Percentiles rank a stretch among this genome's conserved stretches.
These are phyloP conservation scores for Thecophora atra DNA, from an alignment of 2,888 invertebrate genomes.

Conservation along the genomic window DNA sequence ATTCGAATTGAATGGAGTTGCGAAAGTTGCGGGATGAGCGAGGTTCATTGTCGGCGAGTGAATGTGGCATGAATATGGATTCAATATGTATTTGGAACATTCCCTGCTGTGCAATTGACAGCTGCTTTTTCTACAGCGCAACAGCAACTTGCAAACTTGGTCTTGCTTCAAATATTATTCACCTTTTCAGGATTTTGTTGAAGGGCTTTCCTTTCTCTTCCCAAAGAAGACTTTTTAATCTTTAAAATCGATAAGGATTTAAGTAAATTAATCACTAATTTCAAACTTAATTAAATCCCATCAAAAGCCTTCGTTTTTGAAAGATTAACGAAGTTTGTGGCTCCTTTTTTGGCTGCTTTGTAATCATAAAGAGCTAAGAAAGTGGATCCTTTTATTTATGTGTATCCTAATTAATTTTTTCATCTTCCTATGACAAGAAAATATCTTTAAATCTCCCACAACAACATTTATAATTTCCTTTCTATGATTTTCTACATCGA, in stretches of 20 bases:
- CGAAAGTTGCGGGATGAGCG: not conserved
- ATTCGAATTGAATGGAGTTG: conserved; percentile 21
- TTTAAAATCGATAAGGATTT: no score
- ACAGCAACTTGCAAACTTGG: conserved; percentile 25
- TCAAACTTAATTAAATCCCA: no score
- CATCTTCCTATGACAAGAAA: not conserved
- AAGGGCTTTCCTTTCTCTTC: not conserved
- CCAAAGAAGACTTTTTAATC: no score
- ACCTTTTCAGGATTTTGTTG: not conserved
- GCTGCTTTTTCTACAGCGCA: conserved; percentile 46
- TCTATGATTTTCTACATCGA: conserved; percentile 16
- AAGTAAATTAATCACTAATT: no score
- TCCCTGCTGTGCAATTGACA: conserved; percentile 53
- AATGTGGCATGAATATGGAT: no score
- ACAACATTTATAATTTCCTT: conserved; percentile 21
- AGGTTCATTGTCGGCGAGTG: conserved; percentile 9
- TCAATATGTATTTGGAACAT: no score
- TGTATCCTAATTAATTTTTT: not conserved
- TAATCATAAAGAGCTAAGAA: no score
- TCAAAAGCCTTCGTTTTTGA: no score
- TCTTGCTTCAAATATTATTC: conserved; percentile 16
- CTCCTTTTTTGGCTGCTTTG: no score
- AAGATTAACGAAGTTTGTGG: no score
- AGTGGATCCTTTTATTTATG: not conserved
- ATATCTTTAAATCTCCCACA: conserved; percentile 21